Base-by-base conservation (phyloP, 2,113 vertebrate species). In the Leptobrachium leishanense region DNA sequence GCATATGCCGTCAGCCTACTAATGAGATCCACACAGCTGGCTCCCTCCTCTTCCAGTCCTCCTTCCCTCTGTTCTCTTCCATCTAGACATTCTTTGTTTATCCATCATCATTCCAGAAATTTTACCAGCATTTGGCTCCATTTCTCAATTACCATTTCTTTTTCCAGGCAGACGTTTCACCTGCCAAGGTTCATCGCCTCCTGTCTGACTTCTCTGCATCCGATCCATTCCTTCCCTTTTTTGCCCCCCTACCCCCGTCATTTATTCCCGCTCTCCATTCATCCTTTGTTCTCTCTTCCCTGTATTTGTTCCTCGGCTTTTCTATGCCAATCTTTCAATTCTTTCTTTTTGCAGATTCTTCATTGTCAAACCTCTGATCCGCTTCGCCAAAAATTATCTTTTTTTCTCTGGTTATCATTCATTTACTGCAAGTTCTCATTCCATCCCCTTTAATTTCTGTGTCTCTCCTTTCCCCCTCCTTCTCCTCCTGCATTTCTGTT, bases 1-100 rank as follows among this genome's bases (percentile, higher is more conserved):
- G 57, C 77, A 79, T 79, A 79, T 79, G 77, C 77, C 77, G 77
- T 79, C 77, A 73, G 77, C 70, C 70, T 79, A 79, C 63, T 79
- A 79, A 79, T 79, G 71, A 79, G 70, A 41, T 62, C 50, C 76
- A 68, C 9, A 41, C 77, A 72, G 70, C 77, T 67, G 77, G 53
- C 65, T 65, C 70, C 70, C 77, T 67, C 70, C 70, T 66, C 68
- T 66, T 65, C 69, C 5, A 41, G 31, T 11, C 69, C 77, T 79
- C 70, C 70, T 66, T 79, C 77, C 10, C 68, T 54, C 57, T 50
- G 13, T 63, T 73, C 62, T 65, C 40, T 67, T 68, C 39, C 64
- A 59, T 59, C 63, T 15, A 15, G 55, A 12, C 68, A 10, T 43
- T 31, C 46, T 54, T 72, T 54, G 20, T n/a, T 1, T 57, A 0